Conservation (phyloP, 2,888 invertebrate genomes). For the Matsumyia berberina region DNA sequence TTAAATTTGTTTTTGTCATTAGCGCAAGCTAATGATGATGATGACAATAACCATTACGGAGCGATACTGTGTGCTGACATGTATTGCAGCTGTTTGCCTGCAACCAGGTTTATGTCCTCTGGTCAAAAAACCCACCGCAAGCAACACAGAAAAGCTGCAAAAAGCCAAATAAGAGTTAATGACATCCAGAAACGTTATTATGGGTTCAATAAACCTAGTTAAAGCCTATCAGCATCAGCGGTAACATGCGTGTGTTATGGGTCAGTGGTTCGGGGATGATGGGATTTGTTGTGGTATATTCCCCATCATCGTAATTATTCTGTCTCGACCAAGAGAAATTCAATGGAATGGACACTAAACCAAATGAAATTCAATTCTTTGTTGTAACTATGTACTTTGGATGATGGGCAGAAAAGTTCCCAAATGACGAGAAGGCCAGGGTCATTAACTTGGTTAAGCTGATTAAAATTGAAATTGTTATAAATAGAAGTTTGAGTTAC, state of each 20-base stretch:
- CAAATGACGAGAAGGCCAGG: neutral
- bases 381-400: neutral
- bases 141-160: neutral
- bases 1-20: conserved; percentile 23
- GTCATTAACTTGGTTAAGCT: conserved; percentile 2
- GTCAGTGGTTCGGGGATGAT: conserved; percentile 26
- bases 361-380: neutral
- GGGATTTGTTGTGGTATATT: conserved; percentile 16
- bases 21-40: conserved; percentile 33
- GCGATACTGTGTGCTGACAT: conserved; percentile 29
- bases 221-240: neutral
- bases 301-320: conserved; percentile 8
- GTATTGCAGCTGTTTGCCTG: neutral
- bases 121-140: conserved; percentile 15
- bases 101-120: conserved; percentile 11
- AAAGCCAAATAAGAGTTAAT: conserved; percentile 22
- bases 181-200: conserved; percentile 13
- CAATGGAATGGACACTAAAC: neutral
- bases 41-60: conserved; percentile 18
- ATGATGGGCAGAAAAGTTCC: neutral
- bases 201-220: conserved; percentile 45
- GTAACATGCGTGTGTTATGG: conserved; percentile 6
- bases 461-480: neutral
- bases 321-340: neutral
- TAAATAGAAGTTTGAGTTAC: neutral